Base-by-base conservation (phyloP, 2,797 vertebrate species). In the Rachycentron canadum region DNA sequence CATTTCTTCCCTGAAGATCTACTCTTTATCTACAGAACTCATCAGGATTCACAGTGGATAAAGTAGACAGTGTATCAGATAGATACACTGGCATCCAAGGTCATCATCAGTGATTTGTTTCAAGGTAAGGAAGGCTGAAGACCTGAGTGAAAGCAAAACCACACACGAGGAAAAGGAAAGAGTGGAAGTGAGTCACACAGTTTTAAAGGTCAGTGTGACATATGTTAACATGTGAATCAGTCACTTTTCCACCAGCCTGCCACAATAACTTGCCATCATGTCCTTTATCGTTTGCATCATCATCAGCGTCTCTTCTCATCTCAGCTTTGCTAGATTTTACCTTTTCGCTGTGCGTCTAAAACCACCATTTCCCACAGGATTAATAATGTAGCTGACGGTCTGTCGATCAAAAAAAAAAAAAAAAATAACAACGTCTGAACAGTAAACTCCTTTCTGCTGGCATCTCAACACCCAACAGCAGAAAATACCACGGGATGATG, bases 401-500 rank as follows among this genome's bases (percentile, higher is more conserved):
- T 85, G 81, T 81, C 74, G 14, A 74, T 87, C 71, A 79, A 87
- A 72, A 17, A 21, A 55, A 67, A 36, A 12, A 19, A 55, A 49
- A 25, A 73, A 34, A n/a, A n/a, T n/a, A n/a, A n/a, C n/a, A n/a
- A n/a, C 21, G 38, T 2, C 57, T 68, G 60, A 70, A 68, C 74
- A 73, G 58, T 61, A 75, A 85, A 84, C 80, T 79, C 73, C 69
- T 82, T 80, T 63, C 81, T 81, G 60, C 61, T 78, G 85, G 50
- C 78, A 67, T 84, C 82, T 70, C 84, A 73, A 74, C 80, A 78
- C 13, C 69, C 57, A 80, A 69, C 49, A 59, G 66, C 59, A 64
- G 72, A 84, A 84, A 85, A 89, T 69, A 87, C 41, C 76, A 83
- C 38, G 63, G 77, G 83, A 88, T 67, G 84, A 81, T 91, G 83